These are phyloP conservation scores for Lepus townsendii DNA, from an alignment of 2,797 vertebrate genomes.

Conservation along the genomic window DNA sequence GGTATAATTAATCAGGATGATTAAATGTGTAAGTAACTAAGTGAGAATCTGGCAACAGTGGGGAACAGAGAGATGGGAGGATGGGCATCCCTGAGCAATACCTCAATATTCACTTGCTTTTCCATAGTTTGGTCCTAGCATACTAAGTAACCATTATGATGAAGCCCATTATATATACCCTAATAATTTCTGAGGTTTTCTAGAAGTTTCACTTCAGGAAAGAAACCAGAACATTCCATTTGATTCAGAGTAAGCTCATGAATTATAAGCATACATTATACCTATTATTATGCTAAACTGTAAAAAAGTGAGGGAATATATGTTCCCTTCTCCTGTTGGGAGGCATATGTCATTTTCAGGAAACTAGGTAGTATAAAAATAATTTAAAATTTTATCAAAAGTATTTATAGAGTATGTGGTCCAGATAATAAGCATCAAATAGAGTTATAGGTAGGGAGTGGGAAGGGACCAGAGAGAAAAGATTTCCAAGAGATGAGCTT, in stretches of 20 bases:
- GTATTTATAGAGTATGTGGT: not conserved
- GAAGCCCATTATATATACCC: not conserved
- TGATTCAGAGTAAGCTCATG: slow-evolving; percentile 1
- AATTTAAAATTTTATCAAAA: not conserved
- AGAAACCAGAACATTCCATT: not conserved
- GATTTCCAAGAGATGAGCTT: not conserved
- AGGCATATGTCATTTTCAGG: slow-evolving; percentile 26
- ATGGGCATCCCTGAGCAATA: not conserved
- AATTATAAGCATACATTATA: not conserved
- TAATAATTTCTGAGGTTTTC: slow-evolving; percentile 9
- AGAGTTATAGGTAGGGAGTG: not conserved
- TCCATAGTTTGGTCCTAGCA: not conserved
- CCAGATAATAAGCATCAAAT: not conserved
- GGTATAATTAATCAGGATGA: not conserved
- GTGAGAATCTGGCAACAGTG: not conserved
- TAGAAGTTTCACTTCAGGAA: slow-evolving; percentile 1
- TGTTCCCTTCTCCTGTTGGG: not conserved
- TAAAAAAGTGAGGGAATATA: not conserved
- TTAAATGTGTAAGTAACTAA: not conserved
- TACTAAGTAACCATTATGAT: not conserved
- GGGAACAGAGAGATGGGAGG: not conserved
- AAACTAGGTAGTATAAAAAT: slow-evolving; percentile 14
- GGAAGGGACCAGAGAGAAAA: not conserved
- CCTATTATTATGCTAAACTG: slow-evolving; percentile 36
- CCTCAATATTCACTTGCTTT: not conserved